Percentiles rank a stretch among this genome's conserved stretches.
Evolutionary conservation across 1,140 invertebrate species (phyloP).

Genomic region (Drosophila trapezifrons): DNA sequence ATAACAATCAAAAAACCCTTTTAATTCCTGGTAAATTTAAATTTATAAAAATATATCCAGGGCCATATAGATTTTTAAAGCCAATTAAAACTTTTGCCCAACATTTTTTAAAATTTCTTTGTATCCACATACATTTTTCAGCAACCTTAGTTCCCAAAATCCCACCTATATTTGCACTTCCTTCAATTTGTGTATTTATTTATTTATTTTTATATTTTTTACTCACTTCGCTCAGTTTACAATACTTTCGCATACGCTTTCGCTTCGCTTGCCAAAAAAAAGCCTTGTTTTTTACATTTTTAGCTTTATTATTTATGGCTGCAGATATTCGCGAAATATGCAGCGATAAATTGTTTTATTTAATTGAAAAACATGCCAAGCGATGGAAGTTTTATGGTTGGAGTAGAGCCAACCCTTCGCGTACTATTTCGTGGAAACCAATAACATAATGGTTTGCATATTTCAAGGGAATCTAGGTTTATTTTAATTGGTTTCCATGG

Average conservation of each 20-base stretch:
- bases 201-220: neutral
- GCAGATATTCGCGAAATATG: slow-evolving; percentile 48
- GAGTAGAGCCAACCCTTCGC: slow-evolving; percentile 1
- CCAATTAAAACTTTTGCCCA: neutral
- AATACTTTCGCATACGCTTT: slow-evolving; percentile 25
- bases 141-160: neutral
- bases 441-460: slow-evolving; percentile 2
- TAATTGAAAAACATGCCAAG: slow-evolving; percentile 59
- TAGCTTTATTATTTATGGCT: slow-evolving; percentile 41
- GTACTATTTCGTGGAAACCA: slow-evolving; percentile 13
- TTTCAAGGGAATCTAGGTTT: slow-evolving; percentile 2
- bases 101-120: neutral
- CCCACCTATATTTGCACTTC: neutral
- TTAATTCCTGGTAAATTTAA: neutral
- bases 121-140: neutral
- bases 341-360: slow-evolving; percentile 54
- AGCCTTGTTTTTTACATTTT: slow-evolving; percentile 8
- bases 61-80: neutral
- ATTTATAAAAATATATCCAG: neutral
- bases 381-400: slow-evolving; percentile 20
- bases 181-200: neutral
- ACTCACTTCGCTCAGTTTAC: neutral
- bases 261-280: slow-evolving; percentile 14
- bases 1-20: too few species aligned
- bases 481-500: slow-evolving; percentile 9